Percentiles rank a stretch among this genome's conserved stretches.
These are phyloP conservation scores for Chiloscyllium plagiosum DNA, from an alignment of 2,113 vertebrate species.

Conservation along the genomic window DNA sequence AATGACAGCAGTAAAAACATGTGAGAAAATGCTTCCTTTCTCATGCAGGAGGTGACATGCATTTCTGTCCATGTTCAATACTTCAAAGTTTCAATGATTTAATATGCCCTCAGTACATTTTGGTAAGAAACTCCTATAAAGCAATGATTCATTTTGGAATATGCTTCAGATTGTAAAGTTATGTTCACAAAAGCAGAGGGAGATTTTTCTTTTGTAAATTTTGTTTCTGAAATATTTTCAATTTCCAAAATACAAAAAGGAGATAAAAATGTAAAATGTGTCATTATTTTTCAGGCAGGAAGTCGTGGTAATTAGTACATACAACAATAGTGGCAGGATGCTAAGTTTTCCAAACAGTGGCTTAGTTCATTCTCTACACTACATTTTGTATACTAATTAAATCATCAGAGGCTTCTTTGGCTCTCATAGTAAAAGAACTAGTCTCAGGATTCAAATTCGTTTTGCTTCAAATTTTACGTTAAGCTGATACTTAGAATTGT, in stretches of 20 bases:
- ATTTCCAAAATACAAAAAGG: neutral
- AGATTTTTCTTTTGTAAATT: neutral
- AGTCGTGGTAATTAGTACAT: neutral
- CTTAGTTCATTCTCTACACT: slow-evolving; percentile 32
- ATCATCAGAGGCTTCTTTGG: slow-evolving; percentile 16
- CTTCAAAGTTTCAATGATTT: neutral
- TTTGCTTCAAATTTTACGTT: neutral
- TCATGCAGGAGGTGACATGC: neutral
- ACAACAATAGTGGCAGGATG: slow-evolving; percentile 22
- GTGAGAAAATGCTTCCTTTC: neutral
- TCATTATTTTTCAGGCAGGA: slow-evolving; percentile 20
- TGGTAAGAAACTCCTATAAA: neutral
- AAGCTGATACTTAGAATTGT: neutral
- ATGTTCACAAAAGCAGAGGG: neutral
- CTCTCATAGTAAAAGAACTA: neutral
- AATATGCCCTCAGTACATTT: neutral
- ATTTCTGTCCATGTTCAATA: neutral
- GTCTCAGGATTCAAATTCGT: slow-evolving; percentile 24
- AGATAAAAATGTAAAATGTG: neutral
- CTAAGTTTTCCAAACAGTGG: slow-evolving; percentile 32
- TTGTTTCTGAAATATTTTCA: neutral
- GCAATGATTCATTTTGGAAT: neutral
- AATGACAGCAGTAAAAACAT: neutral
- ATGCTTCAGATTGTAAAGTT: neutral
- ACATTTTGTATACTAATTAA: slow-evolving; percentile 38